A percentile compares a stretch with the other conserved stretches of the same genome.
These are phyloP conservation scores for Macquaria ambigua DNA, from an alignment of 2,113 vertebrate genomes.

Conservation along the genomic window DNA sequence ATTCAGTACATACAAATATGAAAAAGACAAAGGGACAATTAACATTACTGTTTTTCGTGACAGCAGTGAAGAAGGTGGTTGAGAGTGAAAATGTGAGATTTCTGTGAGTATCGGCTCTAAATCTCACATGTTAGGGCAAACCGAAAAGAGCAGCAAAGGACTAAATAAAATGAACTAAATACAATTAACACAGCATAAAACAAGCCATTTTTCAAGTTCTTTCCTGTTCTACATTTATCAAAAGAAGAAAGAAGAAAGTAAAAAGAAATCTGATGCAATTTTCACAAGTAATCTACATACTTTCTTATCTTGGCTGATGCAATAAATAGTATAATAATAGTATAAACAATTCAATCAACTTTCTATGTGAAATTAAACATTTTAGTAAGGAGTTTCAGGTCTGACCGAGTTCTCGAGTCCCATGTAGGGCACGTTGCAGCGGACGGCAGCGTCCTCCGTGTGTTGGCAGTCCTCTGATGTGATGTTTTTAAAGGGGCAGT, in stretches of 20 bases:
- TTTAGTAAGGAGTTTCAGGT: conserved; percentile 15
- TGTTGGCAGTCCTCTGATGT: conserved; percentile 93
- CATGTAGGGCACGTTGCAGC: conserved; percentile 94
- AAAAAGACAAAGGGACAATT: background rate
- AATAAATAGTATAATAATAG: background rate
- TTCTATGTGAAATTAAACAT: background rate
- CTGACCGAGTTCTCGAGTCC: conserved; percentile 93
- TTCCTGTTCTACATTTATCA: background rate
- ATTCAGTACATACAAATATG: background rate
- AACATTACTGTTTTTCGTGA: conserved; percentile 7
- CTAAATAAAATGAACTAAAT: background rate
- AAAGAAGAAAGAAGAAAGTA: conserved; percentile 7
- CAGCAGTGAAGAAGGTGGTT: conserved; percentile 16
- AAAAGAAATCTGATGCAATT: background rate
- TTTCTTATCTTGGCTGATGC: background rate
- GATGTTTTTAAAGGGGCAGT: conserved; percentile 92
- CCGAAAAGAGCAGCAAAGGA: background rate
- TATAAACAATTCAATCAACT: background rate
- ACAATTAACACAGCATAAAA: background rate
- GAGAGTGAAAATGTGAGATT: conserved; percentile 27
- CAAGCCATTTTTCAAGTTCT: background rate
- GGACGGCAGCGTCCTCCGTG: conserved; percentile 88
- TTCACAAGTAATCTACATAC: background rate
- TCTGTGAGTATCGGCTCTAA: conserved; percentile 14
- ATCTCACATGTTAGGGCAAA: conserved; percentile 14